Conservation (phyloP, 2,888 invertebrate species). For the Lasioglossum leucozonium region DNA sequence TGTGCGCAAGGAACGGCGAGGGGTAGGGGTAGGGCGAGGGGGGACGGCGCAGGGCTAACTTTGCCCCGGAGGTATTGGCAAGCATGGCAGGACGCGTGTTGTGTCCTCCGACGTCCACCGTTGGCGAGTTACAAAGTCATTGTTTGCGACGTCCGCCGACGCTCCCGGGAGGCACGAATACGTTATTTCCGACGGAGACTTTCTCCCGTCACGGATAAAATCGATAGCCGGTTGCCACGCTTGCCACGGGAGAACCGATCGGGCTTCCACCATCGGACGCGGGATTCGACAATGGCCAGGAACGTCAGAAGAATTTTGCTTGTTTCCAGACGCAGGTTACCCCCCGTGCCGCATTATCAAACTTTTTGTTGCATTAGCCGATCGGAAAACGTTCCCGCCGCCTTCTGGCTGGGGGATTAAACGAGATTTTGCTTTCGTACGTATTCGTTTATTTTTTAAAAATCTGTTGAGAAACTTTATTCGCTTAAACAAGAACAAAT, state of each 20-base stretch:
- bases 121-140: constrained; percentile 72
- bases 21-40: too few species aligned
- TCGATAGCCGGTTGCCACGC: constrained; percentile 12
- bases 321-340: neutral
- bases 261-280: neutral
- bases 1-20: constrained; percentile 6
- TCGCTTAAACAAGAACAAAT: too few species aligned
- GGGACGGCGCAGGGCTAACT: constrained; percentile 64
- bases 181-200: constrained; percentile 62
- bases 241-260: constrained; percentile 7
- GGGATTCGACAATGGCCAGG: neutral
- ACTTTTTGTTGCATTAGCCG: neutral
- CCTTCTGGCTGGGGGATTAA: neutral
- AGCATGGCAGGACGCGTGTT: constrained; percentile 43
- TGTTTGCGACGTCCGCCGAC: constrained; percentile 67
- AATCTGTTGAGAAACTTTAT: too few species aligned
- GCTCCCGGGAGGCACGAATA: constrained; percentile 64
- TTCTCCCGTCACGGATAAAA: neutral
- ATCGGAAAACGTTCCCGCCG: neutral
- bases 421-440: neutral
- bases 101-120: constrained; percentile 59
- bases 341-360: neutral
- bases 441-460: neutral
- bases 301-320: neutral
- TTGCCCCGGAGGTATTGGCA: constrained; percentile 69